Evolutionary conservation across 2,888 invertebrate genomes (phyloP), one percentile per base, ranked within the genome.

Genomic region (Fragum sueziense): DNA sequence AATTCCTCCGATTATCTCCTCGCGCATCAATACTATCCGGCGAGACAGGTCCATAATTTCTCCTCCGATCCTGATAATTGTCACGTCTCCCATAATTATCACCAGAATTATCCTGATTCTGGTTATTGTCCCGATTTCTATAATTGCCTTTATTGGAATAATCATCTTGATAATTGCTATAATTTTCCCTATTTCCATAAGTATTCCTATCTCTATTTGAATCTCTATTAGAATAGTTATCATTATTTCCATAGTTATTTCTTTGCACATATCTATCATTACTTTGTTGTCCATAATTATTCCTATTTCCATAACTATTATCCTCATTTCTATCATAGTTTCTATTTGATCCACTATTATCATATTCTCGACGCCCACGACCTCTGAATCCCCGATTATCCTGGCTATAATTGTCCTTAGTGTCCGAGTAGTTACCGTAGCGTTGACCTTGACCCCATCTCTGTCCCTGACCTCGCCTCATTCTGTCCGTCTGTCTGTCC

Each of bases 381-480:
- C 73, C 74, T 25, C 59, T 47, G 69, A 52, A 74, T 27, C 79
- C 76, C 59, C 72, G 74, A 67, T 37, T 61, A 41, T 76, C 78
- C 29, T 78, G 59, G 22, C 70, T 74, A 17, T 59, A 68, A 0
- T 79, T 79, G 1, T 79, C 79, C 41, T 74, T 70, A 20, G 79
- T 29, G 22, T 82, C 77, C 25, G 79, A 76, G 54, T 79, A 82
- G 22, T 70, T 73, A 25, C 79, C 62, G 67, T 74, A 41, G 7
- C 57, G 68, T 33, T 62, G 25, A n/a, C 73, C 37, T 22, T 69
- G 51, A 41, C 70, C 70, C 7, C 76, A 41, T 59, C 76, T 74
- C 2, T 51, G 68, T n/a, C 76, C 76, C 51, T 79, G 62, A 27
- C 82, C 37, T 4, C 68, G 52, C 25, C 65, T 4, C 20, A 34